Evolutionary conservation across 2,797 vertebrate genomes (phyloP).

Genomic region (Hypotaenidia philippensis): DNA sequence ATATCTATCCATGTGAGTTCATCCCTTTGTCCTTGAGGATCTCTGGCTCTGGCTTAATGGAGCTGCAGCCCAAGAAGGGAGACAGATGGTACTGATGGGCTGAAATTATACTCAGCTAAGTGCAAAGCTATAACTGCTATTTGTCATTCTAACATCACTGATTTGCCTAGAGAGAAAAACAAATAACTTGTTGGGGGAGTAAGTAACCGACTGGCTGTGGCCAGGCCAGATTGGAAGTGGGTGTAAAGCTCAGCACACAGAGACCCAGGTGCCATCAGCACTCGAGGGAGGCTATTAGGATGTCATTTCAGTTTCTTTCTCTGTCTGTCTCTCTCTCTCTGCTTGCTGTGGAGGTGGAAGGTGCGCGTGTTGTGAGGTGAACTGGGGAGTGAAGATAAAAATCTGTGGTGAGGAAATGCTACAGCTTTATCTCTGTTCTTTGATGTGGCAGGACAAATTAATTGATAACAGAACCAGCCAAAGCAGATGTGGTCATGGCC

Average conservation of each 20-base stretch:
- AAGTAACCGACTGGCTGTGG: slow-evolving; percentile 49
- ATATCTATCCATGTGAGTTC: background rate
- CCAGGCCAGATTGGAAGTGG: slow-evolving; percentile 72
- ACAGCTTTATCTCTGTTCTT: slow-evolving; percentile 61
- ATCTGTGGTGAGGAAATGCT: slow-evolving; percentile 72
- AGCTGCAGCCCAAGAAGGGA: slow-evolving; percentile 56
- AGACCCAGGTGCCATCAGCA: slow-evolving; percentile 67
- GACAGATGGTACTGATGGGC: slow-evolving; percentile 73
- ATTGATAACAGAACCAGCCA: slow-evolving; percentile 65
- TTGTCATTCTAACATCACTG: slow-evolving; percentile 71
- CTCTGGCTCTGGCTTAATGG: slow-evolving; percentile 43
- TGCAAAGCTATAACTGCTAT: slow-evolving; percentile 74
- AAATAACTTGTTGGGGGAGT: slow-evolving; percentile 73
- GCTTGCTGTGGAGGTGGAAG: slow-evolving; percentile 63
- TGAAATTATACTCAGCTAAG: slow-evolving; percentile 74
- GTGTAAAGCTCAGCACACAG: slow-evolving; percentile 58
- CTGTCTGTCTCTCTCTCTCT: slow-evolving; percentile 31
- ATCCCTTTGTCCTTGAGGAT: slow-evolving; percentile 63
- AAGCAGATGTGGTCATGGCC: slow-evolving; percentile 65
- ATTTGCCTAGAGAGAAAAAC: slow-evolving; percentile 73
- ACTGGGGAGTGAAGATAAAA: slow-evolving; percentile 66
- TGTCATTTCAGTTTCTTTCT: slow-evolving; percentile 62
- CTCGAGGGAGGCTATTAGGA: slow-evolving; percentile 59
- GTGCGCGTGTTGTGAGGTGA: slow-evolving; percentile 61
- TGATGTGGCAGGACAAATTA: slow-evolving; percentile 74